phyloP scores from a whole-genome alignment of 2,113 vertebrate species.

The Eulemur rufifrons region DNA sequence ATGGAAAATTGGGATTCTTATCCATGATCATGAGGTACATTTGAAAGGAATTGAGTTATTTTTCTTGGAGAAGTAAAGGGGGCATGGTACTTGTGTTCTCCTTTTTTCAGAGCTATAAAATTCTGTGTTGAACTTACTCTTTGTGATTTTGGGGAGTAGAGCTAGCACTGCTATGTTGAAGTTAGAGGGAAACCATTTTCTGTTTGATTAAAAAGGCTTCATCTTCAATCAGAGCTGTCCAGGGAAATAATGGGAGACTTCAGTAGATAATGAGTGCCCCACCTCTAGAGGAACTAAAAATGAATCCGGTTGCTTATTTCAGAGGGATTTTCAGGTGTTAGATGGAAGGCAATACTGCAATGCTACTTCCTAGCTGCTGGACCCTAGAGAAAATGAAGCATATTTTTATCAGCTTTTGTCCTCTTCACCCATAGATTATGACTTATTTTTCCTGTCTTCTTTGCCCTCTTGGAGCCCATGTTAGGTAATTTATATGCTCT shows the following conservation, averaged over 20 bases:
- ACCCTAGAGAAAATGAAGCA: not conserved
- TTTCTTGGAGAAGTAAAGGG: not conserved
- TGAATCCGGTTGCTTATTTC: slow-evolving; percentile 13
- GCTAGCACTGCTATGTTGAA: not conserved
- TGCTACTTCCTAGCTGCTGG: not conserved
- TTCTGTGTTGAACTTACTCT: not conserved
- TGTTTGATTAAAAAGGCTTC: not conserved
- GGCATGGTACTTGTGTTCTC: not conserved
- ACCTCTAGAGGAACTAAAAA: not conserved
- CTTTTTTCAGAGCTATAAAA: slow-evolving; percentile 17
- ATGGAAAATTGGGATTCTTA: not conserved
- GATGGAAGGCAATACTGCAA: not conserved
- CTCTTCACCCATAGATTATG: not conserved
- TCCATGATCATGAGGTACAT: not conserved
- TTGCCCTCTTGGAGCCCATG: not conserved
- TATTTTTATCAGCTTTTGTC: not conserved
- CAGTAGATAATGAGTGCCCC: not conserved
- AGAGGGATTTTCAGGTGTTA: not conserved
- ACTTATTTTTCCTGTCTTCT: not conserved
- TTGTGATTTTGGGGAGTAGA: not conserved
- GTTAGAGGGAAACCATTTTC: slow-evolving; percentile 25
- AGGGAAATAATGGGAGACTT: not conserved
- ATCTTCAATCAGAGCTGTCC: not conserved
- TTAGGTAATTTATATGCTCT: not conserved
- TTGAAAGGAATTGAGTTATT: not conserved